Conservation (phyloP, 2,797 vertebrate genomes). For the Balearica regulorum region DNA sequence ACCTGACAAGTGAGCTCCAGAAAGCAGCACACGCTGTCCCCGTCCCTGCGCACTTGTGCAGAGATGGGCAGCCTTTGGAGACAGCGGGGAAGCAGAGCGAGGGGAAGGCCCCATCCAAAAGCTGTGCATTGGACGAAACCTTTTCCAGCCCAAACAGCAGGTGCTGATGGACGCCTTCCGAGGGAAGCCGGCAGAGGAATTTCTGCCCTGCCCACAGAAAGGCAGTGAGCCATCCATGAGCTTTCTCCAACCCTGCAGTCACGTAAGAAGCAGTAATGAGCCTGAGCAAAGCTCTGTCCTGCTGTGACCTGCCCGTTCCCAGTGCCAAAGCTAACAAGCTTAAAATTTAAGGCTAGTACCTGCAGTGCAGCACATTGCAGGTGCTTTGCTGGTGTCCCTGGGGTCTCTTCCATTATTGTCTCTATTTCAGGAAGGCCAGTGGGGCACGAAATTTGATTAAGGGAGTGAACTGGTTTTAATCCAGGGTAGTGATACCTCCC, state of each 20-base stretch:
- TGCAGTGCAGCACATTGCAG: neutral
- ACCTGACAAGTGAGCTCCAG: neutral
- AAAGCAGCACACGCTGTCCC: rapidly evolving
- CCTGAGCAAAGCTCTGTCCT: neutral
- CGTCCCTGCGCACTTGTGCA: neutral
- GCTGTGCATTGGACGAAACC: neutral
- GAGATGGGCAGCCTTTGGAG: neutral
- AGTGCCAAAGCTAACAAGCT: neutral
- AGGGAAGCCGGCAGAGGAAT: neutral
- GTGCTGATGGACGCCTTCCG: neutral
- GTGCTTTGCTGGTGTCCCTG: neutral
- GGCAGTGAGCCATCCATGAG: neutral
- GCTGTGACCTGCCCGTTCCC: rapidly evolving
- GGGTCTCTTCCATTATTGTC: neutral
- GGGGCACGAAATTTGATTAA: neutral
- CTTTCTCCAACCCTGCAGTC: neutral
- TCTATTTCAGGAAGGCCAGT: neutral
- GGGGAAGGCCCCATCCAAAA: neutral
- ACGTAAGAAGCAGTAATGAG: rapidly evolving
- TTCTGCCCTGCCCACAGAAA: neutral
- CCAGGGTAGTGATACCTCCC: neutral
- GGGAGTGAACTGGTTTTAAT: neutral
- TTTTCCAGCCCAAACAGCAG: neutral
- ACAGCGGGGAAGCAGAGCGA: neutral
- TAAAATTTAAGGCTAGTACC: neutral